phyloP scores from a whole-genome alignment of 2,888 invertebrate species.

The Dorcus hopei region DNA sequence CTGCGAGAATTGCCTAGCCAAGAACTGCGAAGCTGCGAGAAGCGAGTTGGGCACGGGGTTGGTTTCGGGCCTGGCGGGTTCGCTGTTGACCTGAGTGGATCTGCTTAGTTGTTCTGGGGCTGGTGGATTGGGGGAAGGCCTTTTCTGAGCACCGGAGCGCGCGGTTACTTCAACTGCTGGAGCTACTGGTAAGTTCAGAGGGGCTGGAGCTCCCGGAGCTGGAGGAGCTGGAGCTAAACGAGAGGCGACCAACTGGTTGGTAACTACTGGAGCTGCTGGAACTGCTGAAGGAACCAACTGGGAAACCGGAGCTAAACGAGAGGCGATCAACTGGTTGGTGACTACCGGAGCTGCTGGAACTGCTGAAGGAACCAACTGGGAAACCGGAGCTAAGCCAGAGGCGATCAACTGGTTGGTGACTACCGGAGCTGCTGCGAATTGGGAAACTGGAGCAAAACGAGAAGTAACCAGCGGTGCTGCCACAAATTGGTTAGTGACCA shows the following conservation, averaged over 20 bases:
- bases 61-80: no score
- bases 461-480: conserved; percentile 5
- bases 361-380: background rate
- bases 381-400: background rate
- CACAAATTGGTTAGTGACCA: background rate
- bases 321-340: background rate
- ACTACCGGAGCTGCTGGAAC: background rate
- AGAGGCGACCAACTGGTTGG: no score
- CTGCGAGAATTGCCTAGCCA: background rate
- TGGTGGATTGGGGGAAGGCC: no score
- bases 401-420: background rate
- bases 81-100: no score
- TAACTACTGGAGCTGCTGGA: background rate
- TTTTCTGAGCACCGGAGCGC: no score
- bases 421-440: background rate
- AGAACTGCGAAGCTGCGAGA: conserved; percentile 4
- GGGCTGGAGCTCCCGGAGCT: background rate
- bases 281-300: background rate
- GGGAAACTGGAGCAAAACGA: background rate
- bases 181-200: no score
- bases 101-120: no score
- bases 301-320: background rate
- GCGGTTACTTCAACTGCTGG: no score
- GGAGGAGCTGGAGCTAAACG: background rate
- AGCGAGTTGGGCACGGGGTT: background rate